phyloP scores from a whole-genome alignment of 2,797 vertebrate species.

The Capromys pilorides region DNA sequence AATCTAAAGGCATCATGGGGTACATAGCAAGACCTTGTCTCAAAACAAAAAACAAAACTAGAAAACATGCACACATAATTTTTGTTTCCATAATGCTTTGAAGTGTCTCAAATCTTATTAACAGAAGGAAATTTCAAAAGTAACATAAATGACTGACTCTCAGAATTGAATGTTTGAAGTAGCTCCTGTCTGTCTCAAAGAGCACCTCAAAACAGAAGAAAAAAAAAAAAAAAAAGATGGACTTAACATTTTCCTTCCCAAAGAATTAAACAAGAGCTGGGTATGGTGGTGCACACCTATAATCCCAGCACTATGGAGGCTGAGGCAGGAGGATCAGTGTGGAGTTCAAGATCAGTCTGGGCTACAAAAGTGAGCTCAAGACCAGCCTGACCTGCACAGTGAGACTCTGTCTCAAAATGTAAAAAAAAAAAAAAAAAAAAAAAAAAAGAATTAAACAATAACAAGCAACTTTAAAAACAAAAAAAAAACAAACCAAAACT shows the following conservation, averaged over 20 bases:
- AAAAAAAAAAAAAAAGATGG: background rate
- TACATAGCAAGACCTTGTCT: background rate
- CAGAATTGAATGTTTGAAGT: slow-evolving; percentile 7
- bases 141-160: slow-evolving; percentile 2
- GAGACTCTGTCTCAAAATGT: too few species aligned
- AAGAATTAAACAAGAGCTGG: background rate
- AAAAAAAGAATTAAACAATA: too few species aligned
- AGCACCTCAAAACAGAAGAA: background rate
- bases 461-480: background rate
- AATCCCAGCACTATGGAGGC: too few species aligned
- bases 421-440: too few species aligned
- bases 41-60: background rate
- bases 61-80: background rate
- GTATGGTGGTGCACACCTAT: too few species aligned
- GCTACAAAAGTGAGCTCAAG: too few species aligned
- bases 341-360: too few species aligned
- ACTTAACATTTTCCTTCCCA: background rate
- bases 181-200: background rate
- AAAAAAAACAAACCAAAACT: background rate
- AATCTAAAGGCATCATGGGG: background rate
- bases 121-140: background rate
- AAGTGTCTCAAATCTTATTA: slow-evolving; percentile 12
- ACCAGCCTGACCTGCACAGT: too few species aligned
- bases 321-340: too few species aligned
- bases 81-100: background rate